Evolutionary conservation across 92 coral and sea anemone genomes (phyloP).

Genomic region (Zoanthus sociatus): DNA sequence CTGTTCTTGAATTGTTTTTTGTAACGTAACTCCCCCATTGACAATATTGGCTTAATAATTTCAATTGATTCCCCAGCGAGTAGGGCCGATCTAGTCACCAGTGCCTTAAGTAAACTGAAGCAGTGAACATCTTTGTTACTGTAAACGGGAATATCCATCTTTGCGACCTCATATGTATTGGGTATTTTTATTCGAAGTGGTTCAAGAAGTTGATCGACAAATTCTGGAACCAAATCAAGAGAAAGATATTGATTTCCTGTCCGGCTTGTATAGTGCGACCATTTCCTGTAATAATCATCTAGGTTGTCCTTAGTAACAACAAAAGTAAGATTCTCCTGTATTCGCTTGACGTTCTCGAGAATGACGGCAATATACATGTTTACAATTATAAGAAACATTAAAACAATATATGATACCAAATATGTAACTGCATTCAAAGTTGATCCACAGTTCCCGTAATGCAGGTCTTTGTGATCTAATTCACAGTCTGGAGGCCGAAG

Average conservation of each 20-base stretch:
- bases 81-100: slow-evolving; percentile 74
- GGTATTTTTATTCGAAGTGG: slow-evolving; percentile 86
- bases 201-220: slow-evolving; percentile 79
- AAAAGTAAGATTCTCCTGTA: slow-evolving; percentile 86
- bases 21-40: slow-evolving; percentile 74
- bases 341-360: slow-evolving; percentile 91
- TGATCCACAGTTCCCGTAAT: slow-evolving; percentile 87
- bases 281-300: slow-evolving; percentile 85
- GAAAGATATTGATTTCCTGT: slow-evolving; percentile 85
- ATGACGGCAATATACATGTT: slow-evolving; percentile 34
- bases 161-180: slow-evolving; percentile 69
- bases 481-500: slow-evolving; percentile 92
- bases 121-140: slow-evolving; percentile 87
- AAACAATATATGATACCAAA: slow-evolving; percentile 79
- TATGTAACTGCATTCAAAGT: slow-evolving; percentile 69
- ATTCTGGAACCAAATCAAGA: slow-evolving; percentile 76
- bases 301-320: slow-evolving; percentile 88
- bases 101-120: slow-evolving; percentile 82
- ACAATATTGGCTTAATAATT: slow-evolving; percentile 72
- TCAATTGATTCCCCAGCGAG: slow-evolving; percentile 93
- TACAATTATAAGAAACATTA: slow-evolving; percentile 84
- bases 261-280: slow-evolving; percentile 81
- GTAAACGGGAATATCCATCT: slow-evolving; percentile 82
- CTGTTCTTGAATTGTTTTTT: slow-evolving; percentile 67
- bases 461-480: slow-evolving; percentile 60